These are phyloP conservation scores for Hippopotamyrus pictus DNA, from an alignment of 2,797 vertebrate species.

Conservation along the genomic window DNA sequence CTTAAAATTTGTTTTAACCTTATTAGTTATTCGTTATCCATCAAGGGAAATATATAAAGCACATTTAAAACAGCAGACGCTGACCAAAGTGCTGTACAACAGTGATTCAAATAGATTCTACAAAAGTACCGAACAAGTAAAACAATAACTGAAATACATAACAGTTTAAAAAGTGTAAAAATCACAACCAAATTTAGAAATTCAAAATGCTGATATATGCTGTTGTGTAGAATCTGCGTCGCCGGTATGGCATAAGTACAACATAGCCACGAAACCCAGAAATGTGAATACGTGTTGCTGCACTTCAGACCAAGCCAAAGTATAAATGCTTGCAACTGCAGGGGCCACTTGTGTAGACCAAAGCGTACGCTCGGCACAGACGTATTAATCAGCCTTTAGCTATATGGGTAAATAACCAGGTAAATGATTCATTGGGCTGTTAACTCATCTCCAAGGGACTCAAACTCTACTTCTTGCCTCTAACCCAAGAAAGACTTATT, in stretches of 20 bases:
- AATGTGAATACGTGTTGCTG: not conserved
- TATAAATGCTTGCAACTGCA: not conserved
- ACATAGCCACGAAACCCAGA: not conserved
- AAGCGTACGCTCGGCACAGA: not conserved
- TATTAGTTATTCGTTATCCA: not conserved
- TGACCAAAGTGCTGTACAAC: not conserved
- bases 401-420: not conserved
- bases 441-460: not conserved
- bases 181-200: not conserved
- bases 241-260: not conserved
- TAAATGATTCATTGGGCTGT: not conserved
- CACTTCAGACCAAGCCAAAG: not conserved
- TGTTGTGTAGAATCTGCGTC: not conserved
- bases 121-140: not conserved
- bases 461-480: not conserved
- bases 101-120: not conserved
- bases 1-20: not conserved
- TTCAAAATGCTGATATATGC: not conserved
- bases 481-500: not conserved
- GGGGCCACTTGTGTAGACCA: not conserved
- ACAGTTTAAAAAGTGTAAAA: not conserved
- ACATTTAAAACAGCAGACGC: not conserved
- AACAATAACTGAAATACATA: not conserved
- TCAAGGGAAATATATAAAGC: not conserved
- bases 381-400: not conserved